Percentiles rank a stretch among this genome's conserved stretches.
Conservation (phyloP, 1,140 invertebrate genomes). For the Dinoponera quadriceps region DNA sequence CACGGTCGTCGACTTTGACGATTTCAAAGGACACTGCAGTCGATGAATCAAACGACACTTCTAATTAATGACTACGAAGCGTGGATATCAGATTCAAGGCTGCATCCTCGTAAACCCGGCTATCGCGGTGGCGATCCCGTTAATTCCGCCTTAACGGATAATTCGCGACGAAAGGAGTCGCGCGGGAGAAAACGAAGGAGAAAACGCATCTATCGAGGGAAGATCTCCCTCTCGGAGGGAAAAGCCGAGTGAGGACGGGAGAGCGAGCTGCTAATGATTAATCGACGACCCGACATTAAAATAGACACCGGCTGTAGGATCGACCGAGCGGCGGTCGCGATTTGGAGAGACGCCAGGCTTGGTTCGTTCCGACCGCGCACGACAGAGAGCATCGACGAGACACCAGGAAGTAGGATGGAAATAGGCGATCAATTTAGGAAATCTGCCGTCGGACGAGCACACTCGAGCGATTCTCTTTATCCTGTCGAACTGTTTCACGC, state of each 20-base stretch:
- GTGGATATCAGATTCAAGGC: conserved; percentile 13
- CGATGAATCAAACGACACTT: conserved; percentile 21
- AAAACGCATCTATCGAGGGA: neutral
- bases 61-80: conserved; percentile 16
- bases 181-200: neutral
- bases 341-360: conserved; percentile 69
- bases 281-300: conserved; percentile 72
- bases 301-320: conserved; percentile 68
- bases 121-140: neutral
- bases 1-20: neutral
- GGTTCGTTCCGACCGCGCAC: conserved; percentile 31
- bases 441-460: neutral
- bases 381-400: conserved; percentile 51
- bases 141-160: conserved; percentile 22
- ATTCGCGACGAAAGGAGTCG: conserved; percentile 1
- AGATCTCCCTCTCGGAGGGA: neutral
- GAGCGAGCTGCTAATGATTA: conserved; percentile 67
- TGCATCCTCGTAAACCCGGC: neutral
- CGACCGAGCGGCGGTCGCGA: conserved; percentile 51
- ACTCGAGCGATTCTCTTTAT: conserved; percentile 30
- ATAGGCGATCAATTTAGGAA: conserved; percentile 60
- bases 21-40: neutral
- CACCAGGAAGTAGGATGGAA: conserved; percentile 59
- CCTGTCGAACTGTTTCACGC: neutral
- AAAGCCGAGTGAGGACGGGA: neutral